Conservation (phyloP, 2,888 invertebrate species). For the Leptinotarsa haldemani region DNA sequence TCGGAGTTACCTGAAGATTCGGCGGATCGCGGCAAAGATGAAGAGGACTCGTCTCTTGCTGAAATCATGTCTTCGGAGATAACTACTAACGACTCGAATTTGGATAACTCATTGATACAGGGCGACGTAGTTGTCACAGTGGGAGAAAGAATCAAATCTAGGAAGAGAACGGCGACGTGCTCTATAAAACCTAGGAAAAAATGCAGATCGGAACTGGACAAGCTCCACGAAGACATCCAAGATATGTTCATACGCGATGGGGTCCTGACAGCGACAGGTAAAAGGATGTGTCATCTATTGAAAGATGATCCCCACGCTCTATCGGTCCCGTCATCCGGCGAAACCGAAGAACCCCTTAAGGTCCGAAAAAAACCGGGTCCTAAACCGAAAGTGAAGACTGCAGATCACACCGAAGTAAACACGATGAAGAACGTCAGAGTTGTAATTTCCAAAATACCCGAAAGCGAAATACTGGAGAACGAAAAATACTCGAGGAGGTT, state of each 20-base stretch:
- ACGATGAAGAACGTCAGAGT: constrained; percentile 52
- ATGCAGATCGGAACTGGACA: constrained; percentile 70
- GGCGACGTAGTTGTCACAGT: constrained; percentile 47
- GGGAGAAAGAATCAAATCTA: constrained; percentile 52
- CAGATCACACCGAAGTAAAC: constrained; percentile 38
- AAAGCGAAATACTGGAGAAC: constrained; percentile 45
- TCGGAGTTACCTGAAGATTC: constrained; percentile 29
- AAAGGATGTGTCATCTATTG: constrained; percentile 73
- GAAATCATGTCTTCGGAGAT: constrained; percentile 2
- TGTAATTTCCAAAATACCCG: constrained; percentile 53
- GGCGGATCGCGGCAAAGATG: constrained; percentile 38
- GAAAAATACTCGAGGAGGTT: constrained; percentile 39
- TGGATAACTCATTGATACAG: constrained; percentile 40
- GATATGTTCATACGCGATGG: constrained; percentile 78
- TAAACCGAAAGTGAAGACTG: constrained; percentile 38
- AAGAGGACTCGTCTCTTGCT: constrained; percentile 39
- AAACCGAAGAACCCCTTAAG: constrained; percentile 36
- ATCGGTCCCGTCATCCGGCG: constrained; percentile 19
- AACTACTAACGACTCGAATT: constrained; percentile 47
- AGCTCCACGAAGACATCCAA: constrained; percentile 76
- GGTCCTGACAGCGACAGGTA: constrained; percentile 73
- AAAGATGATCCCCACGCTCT: constrained; percentile 54
- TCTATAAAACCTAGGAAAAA: constrained; percentile 57
- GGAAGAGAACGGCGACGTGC: constrained; percentile 41
- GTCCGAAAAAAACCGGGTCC: constrained; percentile 46